A percentile compares a stretch with the other conserved stretches of the same genome.
Conservation (phyloP, 2,888 invertebrate genomes). For the Philhelius pedissequus region DNA sequence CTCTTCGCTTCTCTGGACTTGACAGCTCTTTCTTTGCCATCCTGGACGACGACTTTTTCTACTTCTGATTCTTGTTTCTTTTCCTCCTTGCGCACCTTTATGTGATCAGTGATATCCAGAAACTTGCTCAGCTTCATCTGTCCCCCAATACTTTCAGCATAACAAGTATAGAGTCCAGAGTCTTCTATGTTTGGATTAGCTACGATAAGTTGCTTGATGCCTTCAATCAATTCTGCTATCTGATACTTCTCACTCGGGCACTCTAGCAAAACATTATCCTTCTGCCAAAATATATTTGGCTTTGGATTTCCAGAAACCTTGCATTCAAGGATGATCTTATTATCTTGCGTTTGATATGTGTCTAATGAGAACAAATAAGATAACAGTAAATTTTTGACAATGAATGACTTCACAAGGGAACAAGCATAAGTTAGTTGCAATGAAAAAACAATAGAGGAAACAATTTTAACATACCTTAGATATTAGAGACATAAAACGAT, state of each 20-base stretch:
- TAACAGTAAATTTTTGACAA: constrained; percentile 36
- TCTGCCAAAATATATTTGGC: constrained; percentile 82
- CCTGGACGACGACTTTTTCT: constrained; percentile 60
- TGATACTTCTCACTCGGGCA: constrained; percentile 81
- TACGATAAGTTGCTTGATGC: constrained; percentile 85
- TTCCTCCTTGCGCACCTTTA: constrained; percentile 70
- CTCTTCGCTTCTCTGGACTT: constrained; percentile 80
- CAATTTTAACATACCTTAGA: constrained; percentile 42
- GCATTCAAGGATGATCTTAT: constrained; percentile 88
- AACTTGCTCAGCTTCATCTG: constrained; percentile 77
- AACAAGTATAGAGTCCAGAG: constrained; percentile 87
- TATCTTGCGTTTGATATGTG: constrained; percentile 84
- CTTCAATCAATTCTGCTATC: constrained; percentile 83
- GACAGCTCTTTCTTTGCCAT: constrained; percentile 75
- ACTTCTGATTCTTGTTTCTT: constrained; percentile 63
- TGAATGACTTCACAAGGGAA: constrained; percentile 35
- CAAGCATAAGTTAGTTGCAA: constrained; percentile 37
- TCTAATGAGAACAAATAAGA: constrained; percentile 78
- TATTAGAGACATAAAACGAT: constrained; percentile 55
- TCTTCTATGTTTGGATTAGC: constrained; percentile 83
- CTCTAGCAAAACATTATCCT: constrained; percentile 85
- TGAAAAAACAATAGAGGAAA: constrained; percentile 31
- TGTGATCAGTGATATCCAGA: constrained; percentile 75
- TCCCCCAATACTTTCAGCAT: constrained; percentile 85
- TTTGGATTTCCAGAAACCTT: constrained; percentile 86